Evolutionary conservation across 2,113 vertebrate genomes (phyloP), one percentile per base, ranked within the genome.

Genomic region (Sapajus apella): DNA sequence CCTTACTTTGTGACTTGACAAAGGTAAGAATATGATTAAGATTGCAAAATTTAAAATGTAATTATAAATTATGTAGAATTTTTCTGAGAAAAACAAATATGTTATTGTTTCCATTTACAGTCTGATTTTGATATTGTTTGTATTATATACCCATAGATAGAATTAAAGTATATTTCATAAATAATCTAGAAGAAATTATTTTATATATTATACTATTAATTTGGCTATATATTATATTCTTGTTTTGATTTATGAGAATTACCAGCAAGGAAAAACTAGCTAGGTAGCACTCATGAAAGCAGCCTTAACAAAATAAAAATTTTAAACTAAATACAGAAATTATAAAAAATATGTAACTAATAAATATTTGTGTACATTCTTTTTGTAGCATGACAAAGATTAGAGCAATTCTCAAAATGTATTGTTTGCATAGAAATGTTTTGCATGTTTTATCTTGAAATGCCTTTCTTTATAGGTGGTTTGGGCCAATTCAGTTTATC

Each of bases 401-500:
- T 64, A 87, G 16, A 11, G 21, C 21, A 73, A 8, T 70, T 94
- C 6, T 52, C 5, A 90, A n/a, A 79, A 56, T 82, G 6, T 21
- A 61, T 11, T 88, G 25, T 40, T 90, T 91, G 20, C 27, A 91
- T 47, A 88, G 25, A 77, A 50, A 79, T 77, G 3, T 91, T 91
- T 95, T 75, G 17, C 68, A 82, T 86, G 76, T 55, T 96, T 94
- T 66, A 40, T 92, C 94, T 92, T 90, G 66, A 81, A 89, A 77
- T 86, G 76, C 4, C 21, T 96, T 96, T 43, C 18, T 45, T 97
- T 97, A 55, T 91, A 98, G 98, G 79, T 98, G 50, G 95, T 98
- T 97, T 98, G 98, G 98, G 98, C 97, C n/a, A 0, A 30, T 52
- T 86, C 97, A 32, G 32, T 97, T 61, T 98, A 98, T 95, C 11